Evolutionary conservation across 2,888 invertebrate genomes (phyloP).

Genomic region (Lymantria monacha): DNA sequence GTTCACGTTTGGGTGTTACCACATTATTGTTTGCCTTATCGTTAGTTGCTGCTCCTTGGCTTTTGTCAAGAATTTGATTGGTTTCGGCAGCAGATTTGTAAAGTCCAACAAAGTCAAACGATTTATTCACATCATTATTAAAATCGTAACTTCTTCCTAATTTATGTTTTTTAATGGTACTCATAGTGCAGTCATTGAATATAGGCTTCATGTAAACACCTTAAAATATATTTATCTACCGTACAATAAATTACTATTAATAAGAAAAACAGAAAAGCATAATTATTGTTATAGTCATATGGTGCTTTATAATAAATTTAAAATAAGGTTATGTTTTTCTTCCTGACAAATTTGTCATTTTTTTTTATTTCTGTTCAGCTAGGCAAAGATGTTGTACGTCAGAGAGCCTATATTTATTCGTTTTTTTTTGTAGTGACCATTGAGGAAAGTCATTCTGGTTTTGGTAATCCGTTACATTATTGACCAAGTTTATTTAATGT

Average conservation of each 20-base stretch:
- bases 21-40: constrained; percentile 27
- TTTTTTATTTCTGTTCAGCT: background rate
- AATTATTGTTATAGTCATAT: constrained; percentile 5
- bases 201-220: constrained; percentile 55
- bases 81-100: constrained; percentile 57
- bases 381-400: constrained; percentile 1
- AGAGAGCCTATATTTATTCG: no score
- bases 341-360: background rate
- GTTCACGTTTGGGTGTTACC: constrained; percentile 32
- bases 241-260: background rate
- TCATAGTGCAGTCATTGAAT: constrained; percentile 39
- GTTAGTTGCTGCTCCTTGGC: constrained; percentile 30
- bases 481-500: no score
- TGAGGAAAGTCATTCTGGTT: no score
- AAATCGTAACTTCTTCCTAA: constrained; percentile 14
- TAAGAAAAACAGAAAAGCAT: constrained; percentile 23
- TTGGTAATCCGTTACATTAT: no score
- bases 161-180: constrained; percentile 31
- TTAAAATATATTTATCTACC: constrained; percentile 5
- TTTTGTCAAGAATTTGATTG: constrained; percentile 36
- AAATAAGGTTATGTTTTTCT: constrained; percentile 23
- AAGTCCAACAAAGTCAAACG: constrained; percentile 52
- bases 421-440: no score
- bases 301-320: constrained; percentile 2
- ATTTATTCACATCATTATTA: constrained; percentile 2